Base-by-base conservation (phyloP, 1,140 invertebrate species). In the Leguminivora glycinivorella region DNA sequence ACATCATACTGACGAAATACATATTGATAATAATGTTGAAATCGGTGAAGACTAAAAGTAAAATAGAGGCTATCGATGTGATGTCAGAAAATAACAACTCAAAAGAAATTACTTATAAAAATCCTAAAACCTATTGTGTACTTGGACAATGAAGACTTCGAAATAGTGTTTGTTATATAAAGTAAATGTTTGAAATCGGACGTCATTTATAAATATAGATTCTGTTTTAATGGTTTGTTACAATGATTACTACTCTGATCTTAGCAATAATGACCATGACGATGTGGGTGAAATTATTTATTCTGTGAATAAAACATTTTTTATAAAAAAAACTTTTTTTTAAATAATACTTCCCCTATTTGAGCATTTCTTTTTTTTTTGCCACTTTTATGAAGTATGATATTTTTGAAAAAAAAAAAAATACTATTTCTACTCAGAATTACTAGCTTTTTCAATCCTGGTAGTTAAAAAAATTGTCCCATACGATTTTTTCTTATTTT, bases 221-320 rank as follows among this genome's bases (percentile, higher is more conserved):
- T 19, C 47, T 52, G 19, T 22, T 52, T 6, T 34, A 6, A n/a
- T 58, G 24, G 26, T 29, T 29, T 63, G 58, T 63, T 31, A 29
- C 22, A 63, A 22, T 63, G 29, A n/a, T 29, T 17, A 31, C 31
- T 34, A 63, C 58, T 60, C 56, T 63, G 72, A 69, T 73, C 68
- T 68, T 79, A 79, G 77, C 77, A 68, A 72, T 74, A 72, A 72
- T 73, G 68, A 40, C 73, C 73, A 72, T 71, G 72, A 73, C 77
- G 73, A 71, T 70, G 72, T 68, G 58, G 34, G 72, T 74, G 72
- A 75, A 73, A 77, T 75, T 85, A 90, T 90, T 90, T 90, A 90
- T 90, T 90, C 83, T 88, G 83, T 84, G 85, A 89, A 89, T 89
- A 89, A 88, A 89, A 63, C 70, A 74, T 71, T 76, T 73, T 71